Conservation (phyloP, 2,888 invertebrate species). For the Acrocyrtus sp. region DNA sequence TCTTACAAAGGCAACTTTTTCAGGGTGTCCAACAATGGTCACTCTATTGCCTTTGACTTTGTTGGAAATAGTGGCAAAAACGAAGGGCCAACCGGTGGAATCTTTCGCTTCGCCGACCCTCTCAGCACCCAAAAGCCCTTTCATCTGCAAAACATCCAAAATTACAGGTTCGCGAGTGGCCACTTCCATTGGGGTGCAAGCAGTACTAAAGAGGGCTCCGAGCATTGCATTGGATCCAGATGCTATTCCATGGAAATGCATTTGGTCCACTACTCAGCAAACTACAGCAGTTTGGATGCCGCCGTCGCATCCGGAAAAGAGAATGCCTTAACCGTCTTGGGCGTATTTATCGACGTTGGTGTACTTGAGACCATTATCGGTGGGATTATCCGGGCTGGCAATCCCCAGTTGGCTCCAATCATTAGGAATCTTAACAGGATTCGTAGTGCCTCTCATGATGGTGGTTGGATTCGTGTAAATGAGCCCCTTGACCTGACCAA, state of each 20-base stretch:
- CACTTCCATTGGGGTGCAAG: conserved; percentile 20
- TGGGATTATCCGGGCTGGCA: neutral
- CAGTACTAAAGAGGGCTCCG: neutral
- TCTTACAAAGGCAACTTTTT: conserved; percentile 11
- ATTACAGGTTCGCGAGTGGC: neutral
- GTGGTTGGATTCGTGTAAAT: neutral
- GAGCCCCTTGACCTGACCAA: neutral
- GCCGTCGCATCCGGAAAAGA: neutral
- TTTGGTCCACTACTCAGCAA: neutral
- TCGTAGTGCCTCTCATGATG: neutral
- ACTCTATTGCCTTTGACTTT: conserved; percentile 22
- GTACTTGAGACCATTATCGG: neutral
- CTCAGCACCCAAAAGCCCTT: neutral
- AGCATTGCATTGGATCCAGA: neutral
- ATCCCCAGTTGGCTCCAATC: neutral
- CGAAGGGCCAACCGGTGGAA: neutral
- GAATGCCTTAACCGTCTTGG: neutral
- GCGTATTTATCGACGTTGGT: neutral
- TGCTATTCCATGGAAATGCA: neutral
- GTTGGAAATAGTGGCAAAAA: neutral
- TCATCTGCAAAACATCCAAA: neutral
- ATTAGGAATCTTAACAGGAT: neutral
- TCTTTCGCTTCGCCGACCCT: conserved; percentile 8
- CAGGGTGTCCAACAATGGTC: conserved; percentile 21
- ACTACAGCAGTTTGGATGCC: neutral